phyloP scores from a whole-genome alignment of 2,113 vertebrate genomes.

The Brienomyrus longianalis region DNA sequence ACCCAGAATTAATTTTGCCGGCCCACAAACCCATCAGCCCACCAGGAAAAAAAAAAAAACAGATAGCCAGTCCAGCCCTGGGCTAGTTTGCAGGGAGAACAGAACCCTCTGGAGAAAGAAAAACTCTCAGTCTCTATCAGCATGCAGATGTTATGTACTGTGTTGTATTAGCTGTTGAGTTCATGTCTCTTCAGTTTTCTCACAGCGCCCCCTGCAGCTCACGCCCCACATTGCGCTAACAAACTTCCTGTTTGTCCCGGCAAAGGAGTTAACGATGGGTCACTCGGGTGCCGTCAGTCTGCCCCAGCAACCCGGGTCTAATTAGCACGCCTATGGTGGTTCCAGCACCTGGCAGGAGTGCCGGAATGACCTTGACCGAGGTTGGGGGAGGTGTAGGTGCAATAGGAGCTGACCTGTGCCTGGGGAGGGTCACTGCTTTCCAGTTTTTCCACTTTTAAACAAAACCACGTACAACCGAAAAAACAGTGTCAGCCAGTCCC shows the following conservation, averaged over 20 bases:
- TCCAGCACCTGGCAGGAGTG: constrained; percentile 25
- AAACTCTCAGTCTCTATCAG: not conserved
- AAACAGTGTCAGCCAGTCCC: not conserved
- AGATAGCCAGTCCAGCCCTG: not conserved
- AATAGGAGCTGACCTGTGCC: not conserved
- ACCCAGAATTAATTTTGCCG: not conserved
- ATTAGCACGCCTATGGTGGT: not conserved
- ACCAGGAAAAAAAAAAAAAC: not conserved
- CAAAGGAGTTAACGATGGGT: not conserved
- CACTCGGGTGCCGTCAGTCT: not conserved
- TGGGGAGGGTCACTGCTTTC: not conserved
- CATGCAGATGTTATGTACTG: not conserved
- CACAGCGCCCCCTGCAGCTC: not conserved
- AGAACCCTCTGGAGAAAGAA: not conserved
- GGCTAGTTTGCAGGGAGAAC: not conserved
- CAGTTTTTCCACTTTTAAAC: not conserved
- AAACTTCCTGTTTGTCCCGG: not conserved
- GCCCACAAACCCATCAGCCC: not conserved
- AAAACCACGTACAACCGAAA: not conserved
- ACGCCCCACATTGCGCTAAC: not conserved
- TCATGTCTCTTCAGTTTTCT: not conserved
- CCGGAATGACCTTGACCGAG: constrained; percentile 16
- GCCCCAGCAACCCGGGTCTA: not conserved
- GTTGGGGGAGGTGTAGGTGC: not conserved
- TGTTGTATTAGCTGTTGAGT: not conserved